Base-by-base conservation (phyloP, 2,113 vertebrate genomes). In the Sylvia atricapilla region DNA sequence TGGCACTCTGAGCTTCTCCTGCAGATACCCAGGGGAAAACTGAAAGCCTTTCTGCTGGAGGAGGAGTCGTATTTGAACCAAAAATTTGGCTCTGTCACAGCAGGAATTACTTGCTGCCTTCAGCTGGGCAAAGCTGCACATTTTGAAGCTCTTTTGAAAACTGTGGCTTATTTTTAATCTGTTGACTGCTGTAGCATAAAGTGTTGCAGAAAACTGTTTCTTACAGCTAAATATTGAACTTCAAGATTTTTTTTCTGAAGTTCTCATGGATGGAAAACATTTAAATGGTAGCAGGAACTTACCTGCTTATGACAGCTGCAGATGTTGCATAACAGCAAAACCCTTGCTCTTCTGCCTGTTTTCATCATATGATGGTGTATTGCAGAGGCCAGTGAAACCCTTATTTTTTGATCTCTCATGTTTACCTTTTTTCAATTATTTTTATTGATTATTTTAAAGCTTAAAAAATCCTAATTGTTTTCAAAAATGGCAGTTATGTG, bases 401-500 rank as follows among this genome's bases (percentile, higher is more conserved):
- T 43, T 47, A 7, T 10, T 46, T 90, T 75, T 69, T 14, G 37
- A 18, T 74, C n/a, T 41, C 8, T 80, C 2, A 1, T 0, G 0
- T 74, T 81, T 63, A 77, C 22, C 39, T 35, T 59, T 89, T 35
- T 44, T 8, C 28, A 43, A 6, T 70, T 90, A 49, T 50, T 84
- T 88, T 59, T 44, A 30, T 6, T 62, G 41, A 66, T 62, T 5
- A 53, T 73, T 83, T 76, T 53, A 81, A 74, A 43, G 27, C 15
- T 69, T 50, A 2, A 21, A 60, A 74, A 33, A 13, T 58, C 35
- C 44, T 30, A 15, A 18, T 94, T 90, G 9, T 39, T 35, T 44
- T 64, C 49, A 1, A 44, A 59, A 84, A 44, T 27, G 10, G 16
- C 13, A 67, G 44, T 47, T 87, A 16, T 2, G 11, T 43, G 33